Evolutionary conservation across 2,113 vertebrate species (phyloP), one percentile per base, ranked within the genome.

Genomic region (zebrafish (Danio rerio)): DNA sequence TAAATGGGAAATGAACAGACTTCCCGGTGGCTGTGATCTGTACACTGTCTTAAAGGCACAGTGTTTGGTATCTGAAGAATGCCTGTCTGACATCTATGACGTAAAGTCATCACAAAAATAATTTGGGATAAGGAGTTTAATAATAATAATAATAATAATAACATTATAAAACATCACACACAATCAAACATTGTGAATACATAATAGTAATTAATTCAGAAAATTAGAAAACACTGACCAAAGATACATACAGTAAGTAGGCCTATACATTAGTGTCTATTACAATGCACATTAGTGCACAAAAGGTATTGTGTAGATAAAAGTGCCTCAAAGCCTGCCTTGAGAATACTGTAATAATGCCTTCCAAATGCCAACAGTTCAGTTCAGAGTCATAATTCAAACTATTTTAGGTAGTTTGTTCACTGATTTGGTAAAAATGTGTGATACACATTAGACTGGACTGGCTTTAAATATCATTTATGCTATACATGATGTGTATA

Each of bases 21-120:
- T 83, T 83, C 62, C 76, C 76, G 47, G 53, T 78, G 68, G 68
- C 68, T 58, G 66, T 52, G 80, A 53, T 21, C 40, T 71, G 76
- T 80, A 80, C 79, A 55, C 9, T 69, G 76, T 18, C 66, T 86
- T 86, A 86, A 86, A 86, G 81, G 50, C 49, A 86, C 81, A 86
- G 81, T 42, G 45, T 31, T 7, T 52, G n/a, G 18, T 78, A 52
- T 78, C 13, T 31, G 12, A 40, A 18, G n/a, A 47, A 59, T 59
- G 55, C 59, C 16, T 43, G 21, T 18, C 15, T 31, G 18, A 59
- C 6, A 7, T 43, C 0, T 12, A n/a, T n/a, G 15, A 50, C 5
- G 7, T 20, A 62, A n/a, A 49, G n/a, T 2, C 11, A 40, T 15
- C 49, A 78, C 49, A 78, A 43, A 52, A 59, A 47, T 5, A 13